Conservation (phyloP, 1,140 invertebrate species). For the Lepidurus apus region DNA sequence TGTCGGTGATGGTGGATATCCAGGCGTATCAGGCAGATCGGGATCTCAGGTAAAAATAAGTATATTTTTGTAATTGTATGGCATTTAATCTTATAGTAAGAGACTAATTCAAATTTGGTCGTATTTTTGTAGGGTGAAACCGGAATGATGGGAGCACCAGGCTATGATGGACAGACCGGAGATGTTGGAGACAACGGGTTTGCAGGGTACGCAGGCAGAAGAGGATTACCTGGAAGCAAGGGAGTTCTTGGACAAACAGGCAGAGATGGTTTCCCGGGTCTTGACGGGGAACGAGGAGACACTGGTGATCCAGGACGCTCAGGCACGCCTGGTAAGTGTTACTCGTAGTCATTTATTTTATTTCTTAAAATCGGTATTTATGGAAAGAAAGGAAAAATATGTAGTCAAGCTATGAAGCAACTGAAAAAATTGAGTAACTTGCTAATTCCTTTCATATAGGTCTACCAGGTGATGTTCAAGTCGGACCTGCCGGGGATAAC, state of each 20-base stretch:
- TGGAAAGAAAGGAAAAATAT: background rate
- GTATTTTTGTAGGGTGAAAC: conserved; percentile 6
- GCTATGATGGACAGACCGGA: conserved; percentile 26
- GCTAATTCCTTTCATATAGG: background rate
- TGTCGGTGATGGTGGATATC: conserved; percentile 28
- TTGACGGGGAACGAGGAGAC: conserved; percentile 37
- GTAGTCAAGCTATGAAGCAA: background rate
- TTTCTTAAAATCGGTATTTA: background rate
- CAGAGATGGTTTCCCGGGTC: conserved; percentile 40
- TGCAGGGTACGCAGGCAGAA: conserved; percentile 28
- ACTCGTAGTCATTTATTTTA: background rate
- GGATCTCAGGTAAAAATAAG: conserved; percentile 25
- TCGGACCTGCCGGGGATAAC: conserved; percentile 35
- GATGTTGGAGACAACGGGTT: conserved; percentile 37
- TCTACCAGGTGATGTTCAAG: conserved; percentile 28
- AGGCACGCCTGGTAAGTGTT: conserved; percentile 34
- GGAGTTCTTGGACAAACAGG: conserved; percentile 54
- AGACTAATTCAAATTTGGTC: too few species aligned
- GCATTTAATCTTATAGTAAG: background rate
- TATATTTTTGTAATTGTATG: background rate
- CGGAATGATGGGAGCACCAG: conserved; percentile 26
- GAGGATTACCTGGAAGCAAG: conserved; percentile 42
- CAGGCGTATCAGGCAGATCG: conserved; percentile 25
- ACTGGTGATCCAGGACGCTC: conserved; percentile 37
- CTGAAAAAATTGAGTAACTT: background rate